phyloP scores from a whole-genome alignment of 2,888 invertebrate species.

The Tryphoninae sp. region DNA sequence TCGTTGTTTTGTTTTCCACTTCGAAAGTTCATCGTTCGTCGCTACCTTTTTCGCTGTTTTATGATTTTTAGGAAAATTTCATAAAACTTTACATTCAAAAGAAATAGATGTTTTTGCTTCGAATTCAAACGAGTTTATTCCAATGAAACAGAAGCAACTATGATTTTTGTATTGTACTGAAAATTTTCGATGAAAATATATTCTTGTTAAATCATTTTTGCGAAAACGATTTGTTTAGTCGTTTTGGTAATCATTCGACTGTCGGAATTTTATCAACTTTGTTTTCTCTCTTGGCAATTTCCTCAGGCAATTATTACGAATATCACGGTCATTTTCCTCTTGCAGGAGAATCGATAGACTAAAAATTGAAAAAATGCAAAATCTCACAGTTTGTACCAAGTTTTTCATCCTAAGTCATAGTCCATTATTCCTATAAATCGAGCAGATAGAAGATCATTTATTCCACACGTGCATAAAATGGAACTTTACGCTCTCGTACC shows the following conservation, averaged over 20 bases:
- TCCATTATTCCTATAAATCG: not conserved
- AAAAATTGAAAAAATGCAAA: not conserved
- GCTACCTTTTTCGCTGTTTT: no score
- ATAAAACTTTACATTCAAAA: not conserved
- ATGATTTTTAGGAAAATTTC: no score
- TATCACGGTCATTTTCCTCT: no score
- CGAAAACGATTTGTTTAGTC: not conserved
- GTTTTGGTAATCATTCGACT: no score
- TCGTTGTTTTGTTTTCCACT: conserved; percentile 22
- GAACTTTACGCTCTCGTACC: conserved; percentile 8
- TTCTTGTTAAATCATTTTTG: no score
- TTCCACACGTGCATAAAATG: not conserved
- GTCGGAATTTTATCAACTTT: no score
- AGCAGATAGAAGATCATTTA: not conserved
- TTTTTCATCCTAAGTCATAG: not conserved
- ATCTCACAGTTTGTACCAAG: no score
- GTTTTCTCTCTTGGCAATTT: no score
- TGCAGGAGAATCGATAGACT: no score
- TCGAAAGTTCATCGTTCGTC: conserved; percentile 7
- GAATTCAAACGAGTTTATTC: not conserved
- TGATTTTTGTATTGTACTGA: not conserved
- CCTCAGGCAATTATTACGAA: no score
- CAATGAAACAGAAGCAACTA: not conserved
- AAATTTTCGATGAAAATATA: no score
- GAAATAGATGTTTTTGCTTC: not conserved